These are phyloP conservation scores for Sanderia malayensis DNA, from an alignment of 30 jellyfish, hydroid and myxozoan genomes.

Conservation along the genomic window DNA sequence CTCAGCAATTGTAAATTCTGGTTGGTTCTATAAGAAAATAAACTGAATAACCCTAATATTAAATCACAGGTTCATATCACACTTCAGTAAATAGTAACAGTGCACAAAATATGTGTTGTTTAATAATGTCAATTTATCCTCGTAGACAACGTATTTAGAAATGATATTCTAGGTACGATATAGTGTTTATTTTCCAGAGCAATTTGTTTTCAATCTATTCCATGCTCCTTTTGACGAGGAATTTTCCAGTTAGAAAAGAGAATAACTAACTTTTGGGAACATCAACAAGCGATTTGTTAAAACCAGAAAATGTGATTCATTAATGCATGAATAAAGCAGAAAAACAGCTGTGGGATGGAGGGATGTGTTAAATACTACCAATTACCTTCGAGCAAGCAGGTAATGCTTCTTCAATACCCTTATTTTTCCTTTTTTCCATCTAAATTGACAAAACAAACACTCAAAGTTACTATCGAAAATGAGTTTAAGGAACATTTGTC, in stretches of 20 bases:
- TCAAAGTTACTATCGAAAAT: not conserved
- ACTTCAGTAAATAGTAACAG: not conserved
- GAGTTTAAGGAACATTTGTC: not conserved
- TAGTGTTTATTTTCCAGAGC: not conserved
- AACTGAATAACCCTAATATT: not conserved
- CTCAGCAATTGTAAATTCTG: not conserved
- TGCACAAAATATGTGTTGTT: not conserved
- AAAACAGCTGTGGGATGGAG: not conserved
- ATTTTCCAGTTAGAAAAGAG: not conserved
- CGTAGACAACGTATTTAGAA: not conserved
- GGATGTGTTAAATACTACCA: not conserved
- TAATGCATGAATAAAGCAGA: not conserved
- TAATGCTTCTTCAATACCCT: not conserved
- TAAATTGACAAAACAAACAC: not conserved
- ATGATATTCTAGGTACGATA: not conserved
- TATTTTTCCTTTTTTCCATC: not conserved
- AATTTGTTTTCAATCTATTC: not conserved
- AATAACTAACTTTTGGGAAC: not conserved
- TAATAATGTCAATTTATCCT: not conserved
- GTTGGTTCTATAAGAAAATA: not conserved
- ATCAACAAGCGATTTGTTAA: not conserved
- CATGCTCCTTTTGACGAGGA: not conserved
- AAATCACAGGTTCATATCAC: not conserved
- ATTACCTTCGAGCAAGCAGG: not conserved
- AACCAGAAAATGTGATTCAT: not conserved